phyloP scores from a whole-genome alignment of 2,113 vertebrate species.

The Rhizomys pruinosus region DNA sequence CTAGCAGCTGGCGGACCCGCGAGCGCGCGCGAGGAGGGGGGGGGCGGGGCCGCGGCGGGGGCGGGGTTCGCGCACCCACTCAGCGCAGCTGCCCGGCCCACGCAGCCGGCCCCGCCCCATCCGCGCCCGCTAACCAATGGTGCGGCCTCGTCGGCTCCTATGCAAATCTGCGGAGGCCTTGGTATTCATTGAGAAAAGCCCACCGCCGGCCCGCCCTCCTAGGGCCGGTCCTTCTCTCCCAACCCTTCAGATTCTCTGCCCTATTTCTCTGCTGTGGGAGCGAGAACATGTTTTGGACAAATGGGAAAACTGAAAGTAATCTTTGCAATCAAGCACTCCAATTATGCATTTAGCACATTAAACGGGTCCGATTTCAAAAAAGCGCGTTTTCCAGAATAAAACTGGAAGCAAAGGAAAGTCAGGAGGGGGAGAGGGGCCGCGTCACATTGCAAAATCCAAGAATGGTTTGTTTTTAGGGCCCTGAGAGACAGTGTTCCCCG shows the following conservation, averaged over 20 bases:
- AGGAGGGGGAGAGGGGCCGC: background rate
- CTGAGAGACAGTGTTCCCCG: background rate
- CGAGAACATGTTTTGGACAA: slow-evolving; percentile 53
- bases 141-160: slow-evolving; percentile 49
- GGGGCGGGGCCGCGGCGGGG: slow-evolving; percentile 56
- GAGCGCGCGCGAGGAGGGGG: slow-evolving; percentile 67
- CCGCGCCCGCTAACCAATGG: slow-evolving; percentile 80
- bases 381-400: slow-evolving; percentile 47
- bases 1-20: slow-evolving; percentile 71
- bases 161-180: slow-evolving; percentile 79
- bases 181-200: slow-evolving; percentile 83
- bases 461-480: background rate
- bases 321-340: slow-evolving; percentile 59
- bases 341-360: slow-evolving; percentile 60
- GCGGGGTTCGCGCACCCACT: slow-evolving; percentile 77
- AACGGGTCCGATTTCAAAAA: slow-evolving; percentile 37
- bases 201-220: background rate
- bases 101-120: slow-evolving; percentile 66
- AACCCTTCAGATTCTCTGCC: slow-evolving; percentile 39
- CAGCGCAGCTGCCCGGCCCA: slow-evolving; percentile 66
- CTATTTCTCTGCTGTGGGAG: slow-evolving; percentile 58
- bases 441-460: background rate
- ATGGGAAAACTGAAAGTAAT: slow-evolving; percentile 44
- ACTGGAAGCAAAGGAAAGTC: slow-evolving; percentile 3
- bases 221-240: background rate